Evolutionary conservation across 2,113 vertebrate genomes (phyloP).

Genomic region (Typhlomys cinereus): DNA sequence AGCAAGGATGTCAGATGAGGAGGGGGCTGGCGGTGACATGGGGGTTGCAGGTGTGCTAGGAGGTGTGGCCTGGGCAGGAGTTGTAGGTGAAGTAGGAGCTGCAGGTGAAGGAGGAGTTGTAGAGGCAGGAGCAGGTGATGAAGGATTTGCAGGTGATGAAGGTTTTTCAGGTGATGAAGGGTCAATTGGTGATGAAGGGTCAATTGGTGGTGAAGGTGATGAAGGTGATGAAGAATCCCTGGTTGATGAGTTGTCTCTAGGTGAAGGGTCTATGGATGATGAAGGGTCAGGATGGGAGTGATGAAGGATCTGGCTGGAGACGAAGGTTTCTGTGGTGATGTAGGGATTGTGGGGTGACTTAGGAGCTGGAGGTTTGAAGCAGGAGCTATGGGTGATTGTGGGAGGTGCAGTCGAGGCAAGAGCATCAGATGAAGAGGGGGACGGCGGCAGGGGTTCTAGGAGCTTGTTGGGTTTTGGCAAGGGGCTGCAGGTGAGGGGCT

Average conservation of each 20-base stretch:
- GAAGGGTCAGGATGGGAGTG: neutral
- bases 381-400: neutral
- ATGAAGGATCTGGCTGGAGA: neutral
- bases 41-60: neutral
- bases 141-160: neutral
- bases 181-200: no score
- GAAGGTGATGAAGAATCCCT: no score
- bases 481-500: neutral
- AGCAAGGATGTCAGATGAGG: fast-evolving
- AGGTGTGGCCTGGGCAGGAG: neutral
- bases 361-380: neutral
- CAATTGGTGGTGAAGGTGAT: no score
- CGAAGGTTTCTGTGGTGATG: neutral
- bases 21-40: neutral
- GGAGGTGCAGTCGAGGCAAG: neutral
- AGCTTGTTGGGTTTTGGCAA: neutral
- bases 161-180: neutral
- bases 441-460: neutral
- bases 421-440: neutral
- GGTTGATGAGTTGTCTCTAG: neutral
- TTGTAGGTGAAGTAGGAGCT: neutral
- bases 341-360: fast-evolving
- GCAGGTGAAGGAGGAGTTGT: neutral
- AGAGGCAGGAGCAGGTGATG: neutral
- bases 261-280: no score